These are phyloP conservation scores for Ophioninae sp. DNA, from an alignment of 2,888 invertebrate species.

Conservation along the genomic window DNA sequence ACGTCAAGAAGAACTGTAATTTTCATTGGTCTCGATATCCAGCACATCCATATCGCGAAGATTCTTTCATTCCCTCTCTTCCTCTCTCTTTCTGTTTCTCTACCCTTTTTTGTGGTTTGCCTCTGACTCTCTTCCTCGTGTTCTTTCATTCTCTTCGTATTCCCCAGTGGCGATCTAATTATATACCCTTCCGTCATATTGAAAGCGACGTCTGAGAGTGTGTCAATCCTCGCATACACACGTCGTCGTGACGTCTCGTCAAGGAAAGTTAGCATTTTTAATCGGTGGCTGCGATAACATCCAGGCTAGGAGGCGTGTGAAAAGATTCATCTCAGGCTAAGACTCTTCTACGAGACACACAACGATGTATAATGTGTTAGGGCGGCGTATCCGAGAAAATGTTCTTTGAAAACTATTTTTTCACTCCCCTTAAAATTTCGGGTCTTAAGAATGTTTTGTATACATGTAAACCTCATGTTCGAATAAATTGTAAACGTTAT, in stretches of 20 bases:
- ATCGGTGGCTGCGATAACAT: slow-evolving; percentile 3
- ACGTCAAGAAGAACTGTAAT: background rate
- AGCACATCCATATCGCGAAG: background rate
- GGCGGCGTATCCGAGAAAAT: too few species aligned
- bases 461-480: too few species aligned
- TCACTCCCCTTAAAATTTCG: too few species aligned
- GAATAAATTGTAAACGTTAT: too few species aligned
- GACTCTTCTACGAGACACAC: slow-evolving; percentile 49
- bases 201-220: slow-evolving; percentile 50
- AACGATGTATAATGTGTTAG: background rate
- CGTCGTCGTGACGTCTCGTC: slow-evolving; percentile 27
- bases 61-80: background rate
- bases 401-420: too few species aligned
- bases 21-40: background rate
- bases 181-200: slow-evolving; percentile 53
- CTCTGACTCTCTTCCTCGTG: slow-evolving; percentile 28
- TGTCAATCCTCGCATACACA: slow-evolving; percentile 46
- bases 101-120: background rate
- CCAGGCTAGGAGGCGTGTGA: slow-evolving; percentile 53
- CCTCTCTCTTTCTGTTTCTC: background rate
- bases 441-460: too few species aligned
- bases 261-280: slow-evolving; percentile 24
- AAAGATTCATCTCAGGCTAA: slow-evolving; percentile 53
- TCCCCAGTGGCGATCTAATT: slow-evolving; percentile 49
- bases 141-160: slow-evolving; percentile 8